Evolutionary conservation across 1,140 invertebrate genomes (phyloP), one percentile per base, ranked within the genome.

Genomic region (Polyergus mexicanus): DNA sequence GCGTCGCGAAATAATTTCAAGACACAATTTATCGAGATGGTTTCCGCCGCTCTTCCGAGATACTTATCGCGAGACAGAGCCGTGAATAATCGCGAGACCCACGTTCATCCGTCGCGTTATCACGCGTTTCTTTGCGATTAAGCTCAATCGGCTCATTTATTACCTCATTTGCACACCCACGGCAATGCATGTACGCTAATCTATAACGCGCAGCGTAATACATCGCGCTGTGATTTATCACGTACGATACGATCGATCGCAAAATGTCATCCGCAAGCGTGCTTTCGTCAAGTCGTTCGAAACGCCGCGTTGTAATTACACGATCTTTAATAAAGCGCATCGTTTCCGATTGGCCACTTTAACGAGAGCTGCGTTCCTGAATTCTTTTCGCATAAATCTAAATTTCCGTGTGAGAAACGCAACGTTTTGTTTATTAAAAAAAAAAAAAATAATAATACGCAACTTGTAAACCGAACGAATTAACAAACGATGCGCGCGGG

Each of bases 101-200:
- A 77, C 60, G 81, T 56, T 72, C 68, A 19, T 62, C 60, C 86
- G 16, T 8, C 22, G 41, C 68, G 81, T 85, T 22, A 85, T 87
- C 80, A 78, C 83, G 60, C 71, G 72, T 51, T 62, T 84, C 71
- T 69, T 76, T 69, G 35, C 71, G 41, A 28, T n/a, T 47, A 63
- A 84, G 76, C 47, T 77, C 56, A 63, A 76, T 84, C 60, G 25
- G 44, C 56, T 75, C 58, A 63, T 84, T 84, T 75, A 75, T 84
- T 62, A 84, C 38, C 69, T 77, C 81, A 84, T 76, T 76, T 62
- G 60, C 81, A 63, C 81, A 76, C 69, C 81, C 81, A 65, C 81
- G 81, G 72, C 58, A 63, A 41, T 84, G 56, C 69, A 16, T 58
- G 13, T 68, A 74, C 44, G 38, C 25, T 56, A 77, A 84, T 84